A percentile compares a stretch with the other conserved stretches of the same genome.
Conservation (phyloP, 2,797 vertebrate species). For the Alouatta caraya region DNA sequence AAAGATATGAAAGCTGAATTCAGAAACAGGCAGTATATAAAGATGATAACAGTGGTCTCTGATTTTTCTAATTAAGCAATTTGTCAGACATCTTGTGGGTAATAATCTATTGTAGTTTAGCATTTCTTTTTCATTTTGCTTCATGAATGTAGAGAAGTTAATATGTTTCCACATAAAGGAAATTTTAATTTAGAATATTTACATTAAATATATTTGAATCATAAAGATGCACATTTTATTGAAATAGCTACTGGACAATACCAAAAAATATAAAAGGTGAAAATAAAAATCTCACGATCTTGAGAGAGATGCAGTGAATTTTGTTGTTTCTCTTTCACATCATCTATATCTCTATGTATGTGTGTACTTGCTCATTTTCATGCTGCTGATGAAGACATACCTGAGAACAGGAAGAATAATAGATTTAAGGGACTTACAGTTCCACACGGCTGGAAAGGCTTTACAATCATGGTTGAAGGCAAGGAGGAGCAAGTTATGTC, state of each 20-base stretch:
- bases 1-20: neutral
- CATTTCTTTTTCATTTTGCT: neutral
- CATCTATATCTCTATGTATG: neutral
- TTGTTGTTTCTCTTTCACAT: neutral
- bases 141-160: neutral
- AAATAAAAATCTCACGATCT: neutral
- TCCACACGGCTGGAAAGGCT: neutral
- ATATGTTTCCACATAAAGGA: neutral
- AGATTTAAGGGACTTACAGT: neutral
- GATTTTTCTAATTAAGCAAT: neutral
- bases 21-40: neutral
- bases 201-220: neutral
- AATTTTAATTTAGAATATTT: neutral
- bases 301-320: neutral
- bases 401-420: neutral
- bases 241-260: neutral
- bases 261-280: neutral
- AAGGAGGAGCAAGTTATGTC: neutral
- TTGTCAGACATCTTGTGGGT: neutral
- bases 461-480: neutral
- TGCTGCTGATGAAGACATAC: neutral
- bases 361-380: neutral
- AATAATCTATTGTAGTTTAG: neutral
- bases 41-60: neutral
- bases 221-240: neutral